A percentile compares a stretch with the other conserved stretches of the same genome.
These are phyloP conservation scores for Muscidifurax raptorellus DNA, from an alignment of 1,140 invertebrate genomes.

Conservation along the genomic window DNA sequence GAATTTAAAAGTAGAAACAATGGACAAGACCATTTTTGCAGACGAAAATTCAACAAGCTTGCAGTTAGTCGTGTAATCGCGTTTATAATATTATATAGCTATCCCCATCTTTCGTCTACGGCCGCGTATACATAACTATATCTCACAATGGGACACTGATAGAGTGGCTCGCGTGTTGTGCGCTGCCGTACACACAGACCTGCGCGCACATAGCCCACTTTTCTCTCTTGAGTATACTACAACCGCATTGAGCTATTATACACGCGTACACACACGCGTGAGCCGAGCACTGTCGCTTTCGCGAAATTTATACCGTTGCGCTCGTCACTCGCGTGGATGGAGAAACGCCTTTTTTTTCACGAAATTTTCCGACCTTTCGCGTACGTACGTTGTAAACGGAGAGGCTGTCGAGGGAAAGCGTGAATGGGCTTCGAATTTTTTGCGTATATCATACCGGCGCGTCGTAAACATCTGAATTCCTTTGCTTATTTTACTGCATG, in stretches of 20 bases:
- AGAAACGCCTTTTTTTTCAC: neutral
- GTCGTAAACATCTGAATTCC: neutral
- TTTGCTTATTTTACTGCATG: neutral
- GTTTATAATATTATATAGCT: no score
- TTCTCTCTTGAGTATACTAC: conserved; percentile 55
- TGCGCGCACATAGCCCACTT: conserved; percentile 58
- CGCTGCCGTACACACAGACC: neutral
- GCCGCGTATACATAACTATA: neutral
- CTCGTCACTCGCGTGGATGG: neutral
- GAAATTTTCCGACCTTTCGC: conserved; percentile 12
- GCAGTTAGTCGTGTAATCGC: no score
- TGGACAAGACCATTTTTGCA: no score
- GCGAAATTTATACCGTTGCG: conserved; percentile 32
- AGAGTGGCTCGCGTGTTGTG: conserved; percentile 46
- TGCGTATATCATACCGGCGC: neutral
- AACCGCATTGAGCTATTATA: neutral
- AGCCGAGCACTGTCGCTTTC: conserved; percentile 36
- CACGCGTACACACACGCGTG: neutral
- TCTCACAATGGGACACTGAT: conserved; percentile 60
- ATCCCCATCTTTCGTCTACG: no score
- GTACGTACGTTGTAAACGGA: no score
- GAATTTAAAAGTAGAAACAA: no score
- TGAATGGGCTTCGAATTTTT: neutral
- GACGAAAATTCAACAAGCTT: no score
- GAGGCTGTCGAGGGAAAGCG: neutral